Conservation (phyloP, 1,140 invertebrate genomes). For the Penaeus vannamei region DNA sequence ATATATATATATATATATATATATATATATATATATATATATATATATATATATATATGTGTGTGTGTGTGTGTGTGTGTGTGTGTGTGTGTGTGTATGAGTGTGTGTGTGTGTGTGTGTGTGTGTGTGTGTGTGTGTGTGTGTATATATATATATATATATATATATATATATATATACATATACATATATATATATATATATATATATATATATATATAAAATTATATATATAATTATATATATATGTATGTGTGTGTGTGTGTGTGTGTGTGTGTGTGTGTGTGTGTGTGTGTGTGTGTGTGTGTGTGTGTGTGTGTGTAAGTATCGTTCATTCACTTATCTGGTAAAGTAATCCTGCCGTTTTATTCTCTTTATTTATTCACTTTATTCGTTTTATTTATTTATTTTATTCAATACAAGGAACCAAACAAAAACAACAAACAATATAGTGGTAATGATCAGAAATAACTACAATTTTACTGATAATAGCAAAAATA, state of each 20-base stretch:
- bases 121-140: too few species aligned
- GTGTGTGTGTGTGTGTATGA: too few species aligned
- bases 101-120: too few species aligned
- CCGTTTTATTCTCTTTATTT: neutral
- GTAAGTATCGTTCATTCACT: neutral
- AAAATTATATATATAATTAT: conserved; percentile 3
- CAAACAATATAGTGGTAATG: too few species aligned
- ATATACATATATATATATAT: neutral
- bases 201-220: conserved; percentile 34
- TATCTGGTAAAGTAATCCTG: neutral
- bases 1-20: too few species aligned
- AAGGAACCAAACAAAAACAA: too few species aligned
- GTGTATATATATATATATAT: neutral
- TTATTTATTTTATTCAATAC: too few species aligned
- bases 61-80: too few species aligned
- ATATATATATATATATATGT: too few species aligned
- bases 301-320: neutral
- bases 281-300: conserved; percentile 6
- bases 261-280: conserved; percentile 23
- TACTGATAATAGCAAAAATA: too few species aligned
- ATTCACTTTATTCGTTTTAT: neutral
- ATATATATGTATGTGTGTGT: conserved; percentile 24
- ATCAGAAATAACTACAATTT: too few species aligned
- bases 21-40: too few species aligned
- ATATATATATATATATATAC: neutral